Evolutionary conservation across 2,888 invertebrate genomes (phyloP), one percentile per base, ranked within the genome.

Genomic region (Venustoraphidia nigricollis): DNA sequence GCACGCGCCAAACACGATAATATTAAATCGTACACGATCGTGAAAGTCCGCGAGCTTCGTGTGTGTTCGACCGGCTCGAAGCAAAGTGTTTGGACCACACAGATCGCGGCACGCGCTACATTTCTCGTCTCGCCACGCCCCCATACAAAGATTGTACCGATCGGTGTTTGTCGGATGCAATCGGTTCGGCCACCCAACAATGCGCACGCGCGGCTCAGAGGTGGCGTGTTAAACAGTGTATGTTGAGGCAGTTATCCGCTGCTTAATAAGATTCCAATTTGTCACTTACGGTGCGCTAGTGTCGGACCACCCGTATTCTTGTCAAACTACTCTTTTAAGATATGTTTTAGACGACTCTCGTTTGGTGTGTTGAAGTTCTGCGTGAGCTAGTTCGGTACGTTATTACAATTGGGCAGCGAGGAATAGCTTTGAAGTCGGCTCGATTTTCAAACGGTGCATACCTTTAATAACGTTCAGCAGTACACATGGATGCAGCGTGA

Each of bases 221-320:
- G 40, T 39, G 40, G 40, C 27, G 27, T 27, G 27, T 27, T 27
- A 27, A 27, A 27, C 27, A 39, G 40, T 14, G 14, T 11, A 39
- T 14, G 40, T 14, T 11, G 40, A 39, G 13, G 40, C 40, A 14
- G 14, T 71, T 70, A 71, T 70, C 72, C 71, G 57, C 59, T 59
- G 62, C 61, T 63, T 76, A 77, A 76, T 77, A 75, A 76, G 76
- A 76, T 74, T 77, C 76, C 76, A 77, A 77, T 77, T 77, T 77
- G 77, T 77, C 77, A 77, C 76, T 77, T 76, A 76, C 71, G 70
- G 72, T 70, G 71, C 69, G 67, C 66, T 66, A 68, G 63, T 65
- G 67, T 66, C 62, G 62, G 55, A 55, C 57, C 57, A 57, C 55
- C 56, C 56, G 53, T 54, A 47, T 50, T 52, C 53, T 54, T 51